Conservation (phyloP, 2,113 vertebrate species). For the Talpa occidentalis region DNA sequence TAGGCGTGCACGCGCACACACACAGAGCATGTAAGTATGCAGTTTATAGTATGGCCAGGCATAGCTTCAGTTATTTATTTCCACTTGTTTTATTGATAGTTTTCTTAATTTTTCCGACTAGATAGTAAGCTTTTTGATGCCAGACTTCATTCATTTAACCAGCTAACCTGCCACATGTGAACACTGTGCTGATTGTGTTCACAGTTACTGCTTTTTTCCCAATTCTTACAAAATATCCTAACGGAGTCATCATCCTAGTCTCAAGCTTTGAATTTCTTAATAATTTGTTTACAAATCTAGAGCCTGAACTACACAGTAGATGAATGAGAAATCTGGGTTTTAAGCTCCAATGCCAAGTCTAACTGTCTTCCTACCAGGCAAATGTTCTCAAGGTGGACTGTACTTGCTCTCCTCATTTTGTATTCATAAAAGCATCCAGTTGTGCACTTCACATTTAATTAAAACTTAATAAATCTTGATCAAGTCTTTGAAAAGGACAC, state of each 20-base stretch:
- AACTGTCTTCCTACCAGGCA: background rate
- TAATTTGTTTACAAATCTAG: background rate
- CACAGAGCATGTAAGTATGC: background rate
- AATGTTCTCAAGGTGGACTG: background rate
- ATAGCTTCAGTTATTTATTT: no score
- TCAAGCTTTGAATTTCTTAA: background rate
- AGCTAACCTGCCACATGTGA: no score
- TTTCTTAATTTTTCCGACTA: no score
- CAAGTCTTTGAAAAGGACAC: conserved; percentile 60
- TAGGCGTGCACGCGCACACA: background rate
- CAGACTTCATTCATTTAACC: background rate
- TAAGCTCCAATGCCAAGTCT: background rate
- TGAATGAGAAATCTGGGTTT: background rate
- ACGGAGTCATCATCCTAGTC: background rate
- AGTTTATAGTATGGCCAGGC: no score
- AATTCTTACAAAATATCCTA: background rate
- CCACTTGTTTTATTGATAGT: no score
- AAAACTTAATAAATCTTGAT: conserved; percentile 75
- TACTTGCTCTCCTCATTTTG: conserved; percentile 24
- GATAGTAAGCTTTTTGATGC: no score
- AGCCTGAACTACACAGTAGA: background rate
- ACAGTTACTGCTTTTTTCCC: background rate
- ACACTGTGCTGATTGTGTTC: background rate
- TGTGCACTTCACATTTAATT: conserved; percentile 62
- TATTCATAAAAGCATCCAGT: background rate